Base-by-base conservation (phyloP, 35 echinoderm and acorn worm species). In the Chiridota heheva region DNA sequence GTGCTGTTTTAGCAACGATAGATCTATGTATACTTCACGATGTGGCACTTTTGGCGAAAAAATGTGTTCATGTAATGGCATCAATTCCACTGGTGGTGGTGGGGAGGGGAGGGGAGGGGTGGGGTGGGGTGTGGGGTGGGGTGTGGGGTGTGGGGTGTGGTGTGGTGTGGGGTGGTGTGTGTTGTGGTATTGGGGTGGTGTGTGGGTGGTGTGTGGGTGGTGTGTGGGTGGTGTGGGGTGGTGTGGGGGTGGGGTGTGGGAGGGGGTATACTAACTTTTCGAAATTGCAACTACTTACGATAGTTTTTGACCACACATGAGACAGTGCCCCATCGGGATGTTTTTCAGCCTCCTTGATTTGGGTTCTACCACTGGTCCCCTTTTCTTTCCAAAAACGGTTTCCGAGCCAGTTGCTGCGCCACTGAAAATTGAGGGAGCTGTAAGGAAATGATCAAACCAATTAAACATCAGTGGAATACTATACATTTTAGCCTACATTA, bases 351-450 rank as follows among this genome's bases (percentile, higher is more conserved):
- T 60, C 15, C 58, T 57, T 36, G 28, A 58, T 17, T 46, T 44
- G n/a, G 69, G 69, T 36, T 47, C 57, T 18, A 41, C 42, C 1
- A 6, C 48, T 61, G 57, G 73, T 3, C 67, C 43, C 15, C 43
- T 76, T 22, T 72, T 56, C 30, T 78, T 85, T 41, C 82, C 63
- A 49, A 91, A 91, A 16, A 91, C 89, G 2, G 89, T 91, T 43
- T 91, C 89, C 25, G 59, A 15, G 24, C 89, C 89, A 2, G 80
- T 91, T 25, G 34, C 75, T 25, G 15, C 48, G 2, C 62, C 74
- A 31, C 89, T 91, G 67, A 91, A 91, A 55, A 91, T 72, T 3
- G 84, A 85, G 34, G 82, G 82, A 28, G 89, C 89, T 91, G 75
- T 8, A 70, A 62, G 38, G 26, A 43, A 2, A 38, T 66, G 0